Evolutionary conservation across 2,113 vertebrate species (phyloP).

Genomic region (Lagenorhynchus albirostris): DNA sequence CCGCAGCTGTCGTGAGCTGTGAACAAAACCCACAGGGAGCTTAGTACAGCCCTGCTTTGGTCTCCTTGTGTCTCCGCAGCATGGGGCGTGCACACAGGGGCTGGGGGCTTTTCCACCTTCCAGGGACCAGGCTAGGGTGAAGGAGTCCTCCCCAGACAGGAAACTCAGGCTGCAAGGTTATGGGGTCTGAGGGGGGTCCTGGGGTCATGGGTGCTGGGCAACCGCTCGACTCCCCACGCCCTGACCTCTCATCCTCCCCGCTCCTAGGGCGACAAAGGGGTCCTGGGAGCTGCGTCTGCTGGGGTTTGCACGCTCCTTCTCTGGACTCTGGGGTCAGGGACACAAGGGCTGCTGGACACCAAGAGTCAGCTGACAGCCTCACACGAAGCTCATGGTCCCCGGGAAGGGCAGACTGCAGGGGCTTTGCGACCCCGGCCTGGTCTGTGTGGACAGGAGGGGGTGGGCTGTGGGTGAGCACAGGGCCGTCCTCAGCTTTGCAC

Average conservation of each 20-base stretch:
- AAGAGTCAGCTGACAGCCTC: not conserved
- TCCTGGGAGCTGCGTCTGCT: fast-evolving
- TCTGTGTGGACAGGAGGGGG: not conserved
- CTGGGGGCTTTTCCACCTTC: not conserved
- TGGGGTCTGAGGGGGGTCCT: not conserved
- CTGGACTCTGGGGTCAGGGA: not conserved
- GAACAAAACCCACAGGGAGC: fast-evolving
- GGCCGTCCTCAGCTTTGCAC: not conserved
- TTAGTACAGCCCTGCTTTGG: fast-evolving
- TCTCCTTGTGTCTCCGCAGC: not conserved
- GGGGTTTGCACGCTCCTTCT: fast-evolving
- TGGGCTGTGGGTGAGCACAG: fast-evolving
- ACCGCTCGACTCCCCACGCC: not conserved
- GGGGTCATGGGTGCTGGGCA: not conserved
- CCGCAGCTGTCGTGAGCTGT: no score
- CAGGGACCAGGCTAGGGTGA: not conserved
- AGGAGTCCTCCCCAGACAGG: fast-evolving
- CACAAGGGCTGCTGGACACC: not conserved
- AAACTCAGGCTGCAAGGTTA: not conserved
- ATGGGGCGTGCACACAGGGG: no score
- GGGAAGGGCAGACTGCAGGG: not conserved
- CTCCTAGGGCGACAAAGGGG: fast-evolving
- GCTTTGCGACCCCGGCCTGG: not conserved
- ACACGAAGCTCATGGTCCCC: not conserved
- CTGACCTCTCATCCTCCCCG: fast-evolving